Conservation (phyloP, 2,888 invertebrate genomes). For the Caenorhabditis uteleia region DNA sequence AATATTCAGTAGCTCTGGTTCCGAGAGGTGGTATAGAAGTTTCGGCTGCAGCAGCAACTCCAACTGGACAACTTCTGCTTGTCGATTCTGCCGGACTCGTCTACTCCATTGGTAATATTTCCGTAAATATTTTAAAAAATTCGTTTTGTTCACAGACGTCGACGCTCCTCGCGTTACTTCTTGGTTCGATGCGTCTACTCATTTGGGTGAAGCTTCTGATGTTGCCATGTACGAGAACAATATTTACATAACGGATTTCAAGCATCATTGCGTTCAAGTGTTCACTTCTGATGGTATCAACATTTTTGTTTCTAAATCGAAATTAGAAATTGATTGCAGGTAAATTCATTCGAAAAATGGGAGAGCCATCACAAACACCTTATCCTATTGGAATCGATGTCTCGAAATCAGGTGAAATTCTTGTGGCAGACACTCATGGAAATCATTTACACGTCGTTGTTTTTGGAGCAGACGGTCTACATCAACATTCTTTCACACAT, state of each 20-base stretch:
- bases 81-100: constrained; percentile 58
- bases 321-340: constrained; percentile 38
- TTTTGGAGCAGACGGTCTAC: constrained; percentile 55
- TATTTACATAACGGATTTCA: constrained; percentile 64
- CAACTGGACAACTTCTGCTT: constrained; percentile 54
- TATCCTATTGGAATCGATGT: constrained; percentile 66
- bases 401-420: constrained; percentile 55
- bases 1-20: constrained; percentile 26
- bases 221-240: constrained; percentile 58
- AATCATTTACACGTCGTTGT: constrained; percentile 63
- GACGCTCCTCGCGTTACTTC: constrained; percentile 45
- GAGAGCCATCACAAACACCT: constrained; percentile 61
- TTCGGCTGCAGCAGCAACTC: constrained; percentile 47
- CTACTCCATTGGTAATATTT: constrained; percentile 31
- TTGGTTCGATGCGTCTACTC: constrained; percentile 53
- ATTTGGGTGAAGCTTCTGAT: constrained; percentile 58
- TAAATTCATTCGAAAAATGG: constrained; percentile 59
- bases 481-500: constrained; percentile 60
- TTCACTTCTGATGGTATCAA: constrained; percentile 57
- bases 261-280: constrained; percentile 62
- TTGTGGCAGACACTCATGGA: constrained; percentile 65
- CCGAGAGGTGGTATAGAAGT: constrained; percentile 53
- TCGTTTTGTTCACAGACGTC: constrained; percentile 44
- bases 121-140: neutral
- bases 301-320: neutral